phyloP scores from a whole-genome alignment of 2,888 invertebrate genomes.

The Agrenia bidenticulata region DNA sequence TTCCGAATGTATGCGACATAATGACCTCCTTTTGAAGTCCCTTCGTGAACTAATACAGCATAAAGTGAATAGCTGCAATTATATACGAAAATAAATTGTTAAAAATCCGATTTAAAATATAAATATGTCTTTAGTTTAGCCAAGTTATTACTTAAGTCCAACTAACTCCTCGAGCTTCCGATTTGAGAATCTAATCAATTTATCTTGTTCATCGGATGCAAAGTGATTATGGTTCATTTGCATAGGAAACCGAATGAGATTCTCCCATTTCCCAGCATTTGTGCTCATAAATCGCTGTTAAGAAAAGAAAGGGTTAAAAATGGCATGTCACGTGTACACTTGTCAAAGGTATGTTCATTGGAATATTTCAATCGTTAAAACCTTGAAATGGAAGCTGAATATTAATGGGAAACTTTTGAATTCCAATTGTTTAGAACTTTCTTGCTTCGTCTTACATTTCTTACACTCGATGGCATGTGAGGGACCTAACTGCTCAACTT shows the following conservation, averaged over 20 bases:
- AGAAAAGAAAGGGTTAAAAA: neutral
- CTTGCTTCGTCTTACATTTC: neutral
- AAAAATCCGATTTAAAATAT: no score
- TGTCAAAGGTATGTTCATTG: neutral
- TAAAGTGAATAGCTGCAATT: slow-evolving; percentile 2
- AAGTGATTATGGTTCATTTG: neutral
- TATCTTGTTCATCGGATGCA: no score
- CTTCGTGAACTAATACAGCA: neutral
- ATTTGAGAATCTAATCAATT: no score
- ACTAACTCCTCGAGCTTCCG: no score
- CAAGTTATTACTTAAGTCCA: no score
- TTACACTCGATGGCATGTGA: neutral
- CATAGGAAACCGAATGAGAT: neutral
- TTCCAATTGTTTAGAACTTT: slow-evolving; percentile 8
- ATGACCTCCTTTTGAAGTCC: slow-evolving; percentile 6
- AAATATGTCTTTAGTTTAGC: no score
- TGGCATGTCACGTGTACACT: no score
- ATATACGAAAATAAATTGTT: no score
- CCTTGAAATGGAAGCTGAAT: slow-evolving; percentile 6
- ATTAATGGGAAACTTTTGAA: neutral
- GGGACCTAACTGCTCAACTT: neutral
- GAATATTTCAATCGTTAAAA: neutral
- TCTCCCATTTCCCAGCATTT: neutral
- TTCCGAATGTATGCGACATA: slow-evolving; percentile 2
- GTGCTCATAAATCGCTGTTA: neutral